A percentile compares a stretch with the other conserved stretches of the same genome.
These are phyloP conservation scores for roundworm (Caenorhabditis elegans) DNA, from an alignment of 1,140 invertebrate genomes.

Conservation along the genomic window WBcel235 BX284602.5:4687001-4687500, in stretches of 20 bases:
- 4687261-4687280: not conserved
- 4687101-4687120: too few relatives aligned
- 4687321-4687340: not conserved
- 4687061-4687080: too few relatives aligned
- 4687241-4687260: slow-evolving; percentile 20
- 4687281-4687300: not conserved
- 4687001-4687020: too few relatives aligned
- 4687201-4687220: too few relatives aligned
- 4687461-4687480: not conserved
- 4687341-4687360: not conserved
- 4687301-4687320: not conserved
- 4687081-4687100: too few relatives aligned
- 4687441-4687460: not conserved
- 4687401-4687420: not conserved
- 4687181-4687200: too few relatives aligned
- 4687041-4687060: too few relatives aligned
- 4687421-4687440: slow-evolving; percentile 9
- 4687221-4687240: not conserved
- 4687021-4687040: too few relatives aligned
- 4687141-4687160: too few relatives aligned
- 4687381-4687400: not conserved
- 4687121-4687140: too few relatives aligned
- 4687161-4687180: too few relatives aligned
- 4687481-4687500: slow-evolving; percentile 6
- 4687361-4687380: not conserved